Evolutionary conservation across 2,113 vertebrate species (phyloP).

Genomic region (Ramphastos sulfuratus): DNA sequence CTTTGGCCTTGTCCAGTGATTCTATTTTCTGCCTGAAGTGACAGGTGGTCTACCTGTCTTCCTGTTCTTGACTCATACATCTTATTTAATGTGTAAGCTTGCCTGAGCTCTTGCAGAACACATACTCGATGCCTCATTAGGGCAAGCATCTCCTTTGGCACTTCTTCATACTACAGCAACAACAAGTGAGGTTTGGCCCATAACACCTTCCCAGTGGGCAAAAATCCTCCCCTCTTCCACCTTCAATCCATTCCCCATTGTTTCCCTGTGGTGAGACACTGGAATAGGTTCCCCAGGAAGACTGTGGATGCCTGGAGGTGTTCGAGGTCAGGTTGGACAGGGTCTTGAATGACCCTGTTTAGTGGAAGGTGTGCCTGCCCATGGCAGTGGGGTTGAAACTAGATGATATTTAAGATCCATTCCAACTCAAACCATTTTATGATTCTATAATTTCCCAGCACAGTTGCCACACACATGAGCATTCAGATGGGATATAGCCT

Average conservation of each 20-base stretch:
- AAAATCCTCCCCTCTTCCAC: not conserved
- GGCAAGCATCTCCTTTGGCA: not conserved
- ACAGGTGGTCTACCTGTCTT: not conserved
- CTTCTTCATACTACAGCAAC: not conserved
- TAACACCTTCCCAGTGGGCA: not conserved
- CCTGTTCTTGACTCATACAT: not conserved
- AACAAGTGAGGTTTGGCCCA: not conserved
- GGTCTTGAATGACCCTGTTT: too few relatives aligned
- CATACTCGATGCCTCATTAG: not conserved
- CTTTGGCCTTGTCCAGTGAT: not conserved
- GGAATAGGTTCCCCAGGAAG: too few relatives aligned
- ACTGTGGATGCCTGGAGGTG: too few relatives aligned
- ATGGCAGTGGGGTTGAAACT: too few relatives aligned
- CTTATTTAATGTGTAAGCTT: not conserved
- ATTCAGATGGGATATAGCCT: not conserved
- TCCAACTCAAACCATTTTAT: not conserved
- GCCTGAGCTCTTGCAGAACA: not conserved
- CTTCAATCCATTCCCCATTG: too few relatives aligned
- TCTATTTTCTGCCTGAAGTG: not conserved
- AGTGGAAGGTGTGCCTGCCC: too few relatives aligned
- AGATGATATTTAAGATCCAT: too few relatives aligned
- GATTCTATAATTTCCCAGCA: not conserved
- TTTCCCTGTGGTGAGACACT: too few relatives aligned
- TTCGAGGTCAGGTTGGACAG: too few relatives aligned
- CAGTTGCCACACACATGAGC: not conserved